Base-by-base conservation (phyloP, 2,888 invertebrate genomes). In the Ellobium chinense region DNA sequence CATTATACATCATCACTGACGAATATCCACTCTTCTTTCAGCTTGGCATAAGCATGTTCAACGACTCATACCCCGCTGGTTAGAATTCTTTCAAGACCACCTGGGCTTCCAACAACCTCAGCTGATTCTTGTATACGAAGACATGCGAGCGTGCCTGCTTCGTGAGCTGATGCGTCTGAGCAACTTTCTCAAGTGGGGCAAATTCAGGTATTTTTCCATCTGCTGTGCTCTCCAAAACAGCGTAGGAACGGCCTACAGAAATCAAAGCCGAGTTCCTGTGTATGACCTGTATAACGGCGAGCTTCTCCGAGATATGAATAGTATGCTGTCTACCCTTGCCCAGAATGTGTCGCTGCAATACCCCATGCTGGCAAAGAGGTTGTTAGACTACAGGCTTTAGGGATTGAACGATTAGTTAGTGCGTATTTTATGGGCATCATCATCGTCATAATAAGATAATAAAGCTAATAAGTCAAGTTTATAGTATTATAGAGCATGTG, bases 171-270 rank as follows among this genome's bases (percentile, higher is more conserved):
- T 62, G 14, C 29, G 34, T 34, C 7, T 62, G 7, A 34, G 31
- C 18, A 18, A 4, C 3, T 62, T 62, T 12, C 31, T 62, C n/a
- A 56, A n/a, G 29, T 73, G 27, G 18, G 7, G 62, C 36, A 65
- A n/a, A 18, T 21, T 31, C 24, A 66, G 36, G n/a, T 66, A 54
- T 18, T 54, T 37, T 63, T 63, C 37, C 37, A 31, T 24, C n/a
- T 73, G 58, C 58, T 54, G 46, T 31, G 73, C 36, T 27, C 34
- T 65, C 12, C 73, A 37, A 3, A 74, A 24, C 39, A 74, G 63
- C 60, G n/a, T 31, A 36, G 62, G 54, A 24, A 36, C 36, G 9
- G 70, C 24, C n/a, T 69, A 56, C 21, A 46, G 56, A 18, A 70
- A 56, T 18, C 36, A 56, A 12, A 1, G 29, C 12, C 31, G 5